Base-by-base conservation (phyloP, 2,113 vertebrate genomes). In the Coptodon bakossiorum region DNA sequence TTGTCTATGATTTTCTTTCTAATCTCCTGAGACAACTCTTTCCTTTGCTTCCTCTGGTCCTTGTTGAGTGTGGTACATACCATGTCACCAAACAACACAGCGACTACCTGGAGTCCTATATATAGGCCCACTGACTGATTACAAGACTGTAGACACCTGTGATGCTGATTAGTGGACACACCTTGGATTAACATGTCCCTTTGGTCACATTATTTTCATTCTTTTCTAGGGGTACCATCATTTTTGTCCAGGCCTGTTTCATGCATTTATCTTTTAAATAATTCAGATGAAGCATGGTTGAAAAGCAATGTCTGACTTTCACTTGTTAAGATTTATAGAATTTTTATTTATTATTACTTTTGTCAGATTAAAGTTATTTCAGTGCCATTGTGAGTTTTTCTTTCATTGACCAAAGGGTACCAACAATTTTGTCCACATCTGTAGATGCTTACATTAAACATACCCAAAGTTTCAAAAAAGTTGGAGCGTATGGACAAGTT, bases 371-470 rank as follows among this genome's bases (percentile, higher is more conserved):
- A 54, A 54, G 53, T 24, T 54, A 54, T 54, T 54, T 54, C 10
- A 13, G 22, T 56, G 53, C 53, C n/a, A 13, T 56, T 56, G 53
- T 7, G 53, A 27, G 22, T 56, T 56, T 56, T 27, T 56, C 11
- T 56, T 56, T 56, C 53, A 7, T 27, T 56, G 11, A 27, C 22
- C 0, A 0, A 56, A 57, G 0, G 22, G 54, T 57, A 27, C 54
- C 22, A 57, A 57, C 54, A 2, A 57, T 57, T 57, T 57, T 0
- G 24, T 27, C 3, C 8, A 14, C 1, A 12, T 27, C 54, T 0
- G 54, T 1, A 14, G 36, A 43, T 3, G 36, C 66, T 24, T 16
- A 71, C 7, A 24, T 24, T 71, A 71, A 24, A 71, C 66, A 43
- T n/a, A 12, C 12, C n/a, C 11, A 43, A 71, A 66, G 61, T 38